Percentiles rank a stretch among this genome's conserved stretches.
phyloP scores from a whole-genome alignment of 2,797 vertebrate genomes.

The Malurus splendens region DNA sequence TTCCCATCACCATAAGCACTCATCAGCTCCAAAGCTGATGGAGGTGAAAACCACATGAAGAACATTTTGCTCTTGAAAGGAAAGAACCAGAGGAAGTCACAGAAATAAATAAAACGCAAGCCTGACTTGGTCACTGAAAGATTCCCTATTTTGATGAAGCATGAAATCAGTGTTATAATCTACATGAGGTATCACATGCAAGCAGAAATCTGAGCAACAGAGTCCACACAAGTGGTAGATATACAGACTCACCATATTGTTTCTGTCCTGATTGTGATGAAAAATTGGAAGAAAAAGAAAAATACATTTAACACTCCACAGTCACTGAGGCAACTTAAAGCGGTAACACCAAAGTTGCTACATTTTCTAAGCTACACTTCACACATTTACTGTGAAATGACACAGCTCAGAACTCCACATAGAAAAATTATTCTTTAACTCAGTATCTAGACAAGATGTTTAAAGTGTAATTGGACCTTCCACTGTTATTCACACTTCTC shows the following conservation, averaged over 20 bases:
- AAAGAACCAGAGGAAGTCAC: background rate
- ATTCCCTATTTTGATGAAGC: constrained; percentile 1
- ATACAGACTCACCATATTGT: constrained; percentile 93
- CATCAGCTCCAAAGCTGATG: background rate
- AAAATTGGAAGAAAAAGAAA: constrained; percentile 77
- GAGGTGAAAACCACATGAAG: background rate
- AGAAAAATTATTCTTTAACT: background rate
- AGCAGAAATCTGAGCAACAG: constrained; percentile 40
- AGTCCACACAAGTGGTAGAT: constrained; percentile 17
- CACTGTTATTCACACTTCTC: background rate
- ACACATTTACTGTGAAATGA: background rate
- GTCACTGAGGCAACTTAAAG: background rate
- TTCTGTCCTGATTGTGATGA: constrained; percentile 95
- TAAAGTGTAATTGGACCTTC: background rate
- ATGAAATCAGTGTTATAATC: background rate
- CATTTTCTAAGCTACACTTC: background rate
- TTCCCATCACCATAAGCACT: background rate
- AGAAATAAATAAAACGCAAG: background rate
- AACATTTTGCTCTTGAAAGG: background rate
- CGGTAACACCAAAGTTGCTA: background rate
- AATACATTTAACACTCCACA: constrained; percentile 51
- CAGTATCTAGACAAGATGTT: background rate
- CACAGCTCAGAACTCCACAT: background rate
- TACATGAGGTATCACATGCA: constrained; percentile 44
- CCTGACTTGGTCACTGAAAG: background rate